A percentile compares a stretch with the other conserved stretches of the same genome.
These are phyloP conservation scores for Halichoerus grypus DNA, from an alignment of 2,113 vertebrate species.

Conservation along the genomic window DNA sequence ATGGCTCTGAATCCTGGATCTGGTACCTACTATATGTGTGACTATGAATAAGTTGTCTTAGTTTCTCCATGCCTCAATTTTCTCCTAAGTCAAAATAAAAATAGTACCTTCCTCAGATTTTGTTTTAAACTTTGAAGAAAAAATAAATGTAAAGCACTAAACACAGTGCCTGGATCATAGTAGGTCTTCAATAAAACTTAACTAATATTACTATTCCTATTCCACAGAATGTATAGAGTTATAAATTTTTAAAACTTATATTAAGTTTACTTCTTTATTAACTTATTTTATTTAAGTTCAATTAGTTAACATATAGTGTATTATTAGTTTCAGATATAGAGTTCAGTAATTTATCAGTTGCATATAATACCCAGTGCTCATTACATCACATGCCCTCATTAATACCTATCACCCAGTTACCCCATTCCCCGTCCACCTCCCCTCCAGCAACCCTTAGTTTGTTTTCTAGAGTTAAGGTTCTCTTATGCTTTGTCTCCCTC, in stretches of 20 bases:
- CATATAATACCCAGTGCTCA: too few species aligned
- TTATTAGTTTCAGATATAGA: too few species aligned
- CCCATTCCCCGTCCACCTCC: too few species aligned
- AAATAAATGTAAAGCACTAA: conserved; percentile 1
- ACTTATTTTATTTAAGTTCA: too few species aligned
- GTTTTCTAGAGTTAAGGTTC: too few species aligned
- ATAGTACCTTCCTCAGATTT: background rate
- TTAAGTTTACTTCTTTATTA: conserved; percentile 1
- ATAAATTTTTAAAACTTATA: background rate
- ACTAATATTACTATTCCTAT: background rate
- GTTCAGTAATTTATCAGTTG: too few species aligned
- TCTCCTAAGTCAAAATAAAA: background rate
- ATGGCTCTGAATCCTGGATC: background rate
- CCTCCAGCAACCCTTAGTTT: too few species aligned
- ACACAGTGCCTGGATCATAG: background rate
- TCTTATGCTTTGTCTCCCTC: too few species aligned
- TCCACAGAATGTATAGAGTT: background rate
- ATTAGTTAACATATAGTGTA: too few species aligned
- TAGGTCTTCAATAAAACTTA: conserved; percentile 4
- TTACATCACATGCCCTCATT: too few species aligned
- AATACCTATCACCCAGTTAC: too few species aligned
- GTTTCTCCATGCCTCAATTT: background rate
- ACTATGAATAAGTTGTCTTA: background rate
- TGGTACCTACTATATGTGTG: background rate
- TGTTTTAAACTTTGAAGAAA: conserved; percentile 49